Evolutionary conservation across 2,113 vertebrate species (phyloP).

Genomic region (Gadus chalcogrammus): DNA sequence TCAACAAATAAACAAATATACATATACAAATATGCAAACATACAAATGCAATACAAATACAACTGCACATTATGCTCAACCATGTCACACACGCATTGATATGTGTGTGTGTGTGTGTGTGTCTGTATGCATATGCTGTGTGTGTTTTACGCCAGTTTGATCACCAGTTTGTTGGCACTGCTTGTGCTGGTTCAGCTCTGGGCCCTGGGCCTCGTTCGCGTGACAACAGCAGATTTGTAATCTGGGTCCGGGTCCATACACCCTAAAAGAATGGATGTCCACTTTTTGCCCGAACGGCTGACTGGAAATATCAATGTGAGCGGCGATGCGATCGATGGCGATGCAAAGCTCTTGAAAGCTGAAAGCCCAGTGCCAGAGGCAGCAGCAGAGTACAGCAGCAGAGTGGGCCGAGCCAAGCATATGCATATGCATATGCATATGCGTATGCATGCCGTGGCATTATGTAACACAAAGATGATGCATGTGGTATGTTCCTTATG

Average conservation of each 20-base stretch:
- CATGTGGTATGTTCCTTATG: no score
- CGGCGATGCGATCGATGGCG: conserved; percentile 17
- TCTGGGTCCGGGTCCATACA: conserved; percentile 30
- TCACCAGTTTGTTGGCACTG: conserved; percentile 40
- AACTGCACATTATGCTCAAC: no score
- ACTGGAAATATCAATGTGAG: conserved; percentile 52
- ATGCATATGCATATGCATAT: no score
- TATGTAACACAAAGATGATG: no score
- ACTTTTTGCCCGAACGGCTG: conserved; percentile 20
- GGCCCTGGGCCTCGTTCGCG: conserved; percentile 33
- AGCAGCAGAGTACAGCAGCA: background rate
- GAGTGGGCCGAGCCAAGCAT: no score
- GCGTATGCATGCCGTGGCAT: no score
- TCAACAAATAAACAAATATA: no score
- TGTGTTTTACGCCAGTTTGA: conserved; percentile 11
- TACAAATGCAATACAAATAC: background rate
- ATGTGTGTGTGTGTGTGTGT: no score
- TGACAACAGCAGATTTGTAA: conserved; percentile 43
- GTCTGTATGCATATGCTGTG: no score
- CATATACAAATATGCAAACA: background rate
- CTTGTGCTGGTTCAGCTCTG: conserved; percentile 53
- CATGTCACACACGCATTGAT: no score
- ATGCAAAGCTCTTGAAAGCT: conserved; percentile 18
- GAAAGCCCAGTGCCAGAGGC: background rate
- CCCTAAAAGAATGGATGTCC: conserved; percentile 25